A percentile compares a stretch with the other conserved stretches of the same genome.
These are phyloP conservation scores for Pediacus dermestoides DNA, from an alignment of 2,888 invertebrate genomes.

Conservation along the genomic window DNA sequence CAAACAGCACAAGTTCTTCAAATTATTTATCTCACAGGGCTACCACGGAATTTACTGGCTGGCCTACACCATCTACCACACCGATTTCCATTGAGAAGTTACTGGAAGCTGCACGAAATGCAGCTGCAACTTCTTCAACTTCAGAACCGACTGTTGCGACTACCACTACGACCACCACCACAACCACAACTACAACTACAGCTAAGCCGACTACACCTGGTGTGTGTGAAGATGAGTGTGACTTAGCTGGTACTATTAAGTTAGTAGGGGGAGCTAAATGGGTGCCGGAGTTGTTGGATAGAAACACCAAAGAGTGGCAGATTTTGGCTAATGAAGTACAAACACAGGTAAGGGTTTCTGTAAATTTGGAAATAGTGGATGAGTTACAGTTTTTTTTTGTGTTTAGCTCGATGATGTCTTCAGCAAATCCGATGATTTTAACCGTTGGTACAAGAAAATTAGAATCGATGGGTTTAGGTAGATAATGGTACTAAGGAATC, in stretches of 20 bases:
- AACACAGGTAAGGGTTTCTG: constrained; percentile 62
- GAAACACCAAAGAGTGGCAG: constrained; percentile 85
- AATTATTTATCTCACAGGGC: constrained; percentile 53
- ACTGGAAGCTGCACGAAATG: constrained; percentile 63
- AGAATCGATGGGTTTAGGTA: constrained; percentile 80
- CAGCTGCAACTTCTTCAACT: constrained; percentile 56
- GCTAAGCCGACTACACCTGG: constrained; percentile 73
- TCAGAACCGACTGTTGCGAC: constrained; percentile 25
- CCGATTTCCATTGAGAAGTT: constrained; percentile 81
- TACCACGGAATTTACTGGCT: constrained; percentile 86
- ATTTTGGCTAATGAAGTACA: constrained; percentile 76
- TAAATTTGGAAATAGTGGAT: constrained; percentile 1
- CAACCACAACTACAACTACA: constrained; percentile 67
- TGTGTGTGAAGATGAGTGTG: constrained; percentile 72
- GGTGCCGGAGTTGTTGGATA: constrained; percentile 81
- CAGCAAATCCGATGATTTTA: constrained; percentile 67
- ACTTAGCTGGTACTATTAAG: constrained; percentile 81
- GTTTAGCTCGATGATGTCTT: constrained; percentile 81
- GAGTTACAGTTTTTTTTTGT: constrained; percentile 6
- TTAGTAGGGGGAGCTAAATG: constrained; percentile 77
- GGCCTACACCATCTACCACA: constrained; percentile 85
- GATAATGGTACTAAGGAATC: constrained; percentile 4
- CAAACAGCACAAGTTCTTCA: neutral
- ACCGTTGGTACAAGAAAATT: constrained; percentile 80
- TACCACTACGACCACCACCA: constrained; percentile 60